These are phyloP conservation scores for Galeopterus variegatus DNA, from an alignment of 2,113 vertebrate genomes.

Conservation along the genomic window DNA sequence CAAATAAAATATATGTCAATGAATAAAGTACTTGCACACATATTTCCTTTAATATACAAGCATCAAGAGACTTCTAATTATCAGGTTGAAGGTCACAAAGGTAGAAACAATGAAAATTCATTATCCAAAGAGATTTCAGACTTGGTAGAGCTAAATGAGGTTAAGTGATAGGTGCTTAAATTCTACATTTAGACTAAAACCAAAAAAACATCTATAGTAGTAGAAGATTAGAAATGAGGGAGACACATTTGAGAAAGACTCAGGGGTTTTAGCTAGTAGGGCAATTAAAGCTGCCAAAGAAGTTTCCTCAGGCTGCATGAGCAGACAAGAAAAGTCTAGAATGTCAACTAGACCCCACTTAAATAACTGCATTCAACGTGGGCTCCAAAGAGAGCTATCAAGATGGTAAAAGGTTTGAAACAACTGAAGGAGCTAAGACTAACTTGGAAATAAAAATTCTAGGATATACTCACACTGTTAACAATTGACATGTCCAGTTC, in stretches of 20 bases:
- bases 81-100: not conserved
- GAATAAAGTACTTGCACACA: not conserved
- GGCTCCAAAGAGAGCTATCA: conserved; percentile 21
- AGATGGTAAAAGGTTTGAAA: not conserved
- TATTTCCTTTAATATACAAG: not conserved
- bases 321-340: not conserved
- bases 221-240: not conserved
- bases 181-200: conserved; percentile 1
- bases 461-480: not conserved
- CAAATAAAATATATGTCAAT: not conserved
- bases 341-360: not conserved
- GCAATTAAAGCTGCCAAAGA: not conserved
- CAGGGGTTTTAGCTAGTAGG: not conserved
- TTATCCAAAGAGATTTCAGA: not conserved
- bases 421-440: not conserved
- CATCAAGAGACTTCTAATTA: conserved; percentile 26
- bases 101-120: conserved; percentile 1
- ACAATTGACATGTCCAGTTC: not conserved
- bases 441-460: conserved; percentile 2
- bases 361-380: conserved; percentile 27
- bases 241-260: not conserved
- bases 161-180: not conserved
- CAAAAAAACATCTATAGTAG: not conserved
- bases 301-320: not conserved
- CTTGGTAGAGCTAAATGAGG: not conserved